These are phyloP conservation scores for Kryphioiulus occultus DNA, from an alignment of 2,888 invertebrate genomes.

Conservation along the genomic window DNA sequence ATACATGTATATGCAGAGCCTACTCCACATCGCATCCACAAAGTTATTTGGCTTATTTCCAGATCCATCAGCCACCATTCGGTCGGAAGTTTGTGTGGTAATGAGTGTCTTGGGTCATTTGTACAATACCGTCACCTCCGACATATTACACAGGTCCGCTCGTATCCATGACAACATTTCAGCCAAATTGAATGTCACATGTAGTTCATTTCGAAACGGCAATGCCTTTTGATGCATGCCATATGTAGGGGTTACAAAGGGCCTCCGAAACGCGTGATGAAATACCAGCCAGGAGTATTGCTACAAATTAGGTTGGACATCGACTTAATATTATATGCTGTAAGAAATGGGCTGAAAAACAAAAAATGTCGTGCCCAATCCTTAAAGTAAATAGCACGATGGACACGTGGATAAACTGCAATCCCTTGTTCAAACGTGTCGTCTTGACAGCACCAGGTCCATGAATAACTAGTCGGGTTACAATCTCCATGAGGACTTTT, in stretches of 20 bases:
- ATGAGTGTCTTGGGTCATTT: constrained; percentile 40
- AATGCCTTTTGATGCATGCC: background rate
- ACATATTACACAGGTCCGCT: constrained; percentile 20
- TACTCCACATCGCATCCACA: background rate
- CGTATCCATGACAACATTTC: constrained; percentile 38
- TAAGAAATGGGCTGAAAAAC: background rate
- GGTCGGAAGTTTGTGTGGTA: constrained; percentile 11
- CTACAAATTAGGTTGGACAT: constrained; percentile 33
- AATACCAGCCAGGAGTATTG: constrained; percentile 7
- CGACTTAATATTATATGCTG: background rate
- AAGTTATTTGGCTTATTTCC: constrained; percentile 28
- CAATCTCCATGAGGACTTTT: background rate
- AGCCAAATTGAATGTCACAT: constrained; percentile 37
- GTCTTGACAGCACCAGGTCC: background rate
- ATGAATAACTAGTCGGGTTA: background rate
- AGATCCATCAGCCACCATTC: constrained; percentile 34
- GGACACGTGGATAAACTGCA: background rate
- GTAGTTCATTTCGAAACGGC: constrained; percentile 15
- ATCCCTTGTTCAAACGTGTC: background rate
- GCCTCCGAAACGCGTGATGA: constrained; percentile 27
- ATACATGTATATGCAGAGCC: background rate
- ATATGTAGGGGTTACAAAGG: background rate
- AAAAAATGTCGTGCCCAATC: background rate
- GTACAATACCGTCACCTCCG: constrained; percentile 31
- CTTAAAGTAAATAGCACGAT: constrained; percentile 7